A percentile compares a stretch with the other conserved stretches of the same genome.
Conservation (phyloP, 2,888 invertebrate genomes). For the Amaurobius ferox region DNA sequence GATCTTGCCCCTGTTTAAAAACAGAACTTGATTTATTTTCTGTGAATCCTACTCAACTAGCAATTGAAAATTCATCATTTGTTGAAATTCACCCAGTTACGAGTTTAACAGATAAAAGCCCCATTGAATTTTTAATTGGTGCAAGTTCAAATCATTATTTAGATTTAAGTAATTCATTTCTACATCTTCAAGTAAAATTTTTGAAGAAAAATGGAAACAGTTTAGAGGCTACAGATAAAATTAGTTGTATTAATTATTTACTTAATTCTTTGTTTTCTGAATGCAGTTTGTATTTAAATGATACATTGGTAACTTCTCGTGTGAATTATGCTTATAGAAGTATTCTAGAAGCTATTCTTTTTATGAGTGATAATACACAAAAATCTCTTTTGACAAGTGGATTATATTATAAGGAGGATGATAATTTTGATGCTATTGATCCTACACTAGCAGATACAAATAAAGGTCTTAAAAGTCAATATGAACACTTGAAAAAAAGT, state of each 20-base stretch:
- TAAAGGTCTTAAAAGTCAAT: background rate
- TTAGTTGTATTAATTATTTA: slow-evolving; percentile 23
- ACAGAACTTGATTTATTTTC: slow-evolving; percentile 29
- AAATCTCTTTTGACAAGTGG: background rate
- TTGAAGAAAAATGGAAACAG: background rate
- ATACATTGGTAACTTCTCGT: slow-evolving; percentile 24
- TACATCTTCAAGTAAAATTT: background rate
- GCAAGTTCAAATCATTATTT: slow-evolving; percentile 24
- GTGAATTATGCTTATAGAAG: slow-evolving; percentile 21
- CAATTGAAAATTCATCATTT: slow-evolving; percentile 13
- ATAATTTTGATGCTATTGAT: background rate
- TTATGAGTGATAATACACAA: background rate
- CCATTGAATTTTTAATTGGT: slow-evolving; percentile 33
- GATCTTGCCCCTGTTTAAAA: background rate
- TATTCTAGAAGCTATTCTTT: background rate
- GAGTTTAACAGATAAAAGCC: slow-evolving; percentile 21
- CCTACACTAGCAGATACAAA: background rate
- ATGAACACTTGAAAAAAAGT: background rate
- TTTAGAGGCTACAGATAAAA: background rate
- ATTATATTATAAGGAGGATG: slow-evolving; percentile 34
- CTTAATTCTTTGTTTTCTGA: slow-evolving; percentile 22
- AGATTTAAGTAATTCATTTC: slow-evolving; percentile 17
- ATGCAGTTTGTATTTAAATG: slow-evolving; percentile 28
- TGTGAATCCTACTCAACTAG: background rate
- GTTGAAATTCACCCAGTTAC: slow-evolving; percentile 36